These are phyloP conservation scores for Oscheius sp. DNA, from an alignment of 1,140 invertebrate species.

Conservation along the genomic window DNA sequence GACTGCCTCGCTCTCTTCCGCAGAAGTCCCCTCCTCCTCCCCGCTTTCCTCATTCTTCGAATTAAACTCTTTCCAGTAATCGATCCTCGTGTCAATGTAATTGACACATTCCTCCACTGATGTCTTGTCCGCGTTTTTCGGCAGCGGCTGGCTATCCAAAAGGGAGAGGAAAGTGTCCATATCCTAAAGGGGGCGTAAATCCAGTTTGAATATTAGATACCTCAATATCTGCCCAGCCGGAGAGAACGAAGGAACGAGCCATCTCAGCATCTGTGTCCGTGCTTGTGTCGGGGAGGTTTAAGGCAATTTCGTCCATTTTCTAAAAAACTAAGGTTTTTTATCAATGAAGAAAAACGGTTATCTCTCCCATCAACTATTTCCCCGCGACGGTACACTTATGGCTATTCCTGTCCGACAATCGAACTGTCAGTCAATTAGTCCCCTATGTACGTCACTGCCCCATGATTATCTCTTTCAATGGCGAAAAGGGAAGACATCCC, in stretches of 20 bases:
- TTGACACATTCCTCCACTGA: background rate
- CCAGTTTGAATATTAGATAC: background rate
- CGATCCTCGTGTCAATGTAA: background rate
- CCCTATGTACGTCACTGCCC: no score
- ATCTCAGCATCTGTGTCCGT: constrained; percentile 4
- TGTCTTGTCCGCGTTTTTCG: background rate
- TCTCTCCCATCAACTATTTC: no score
- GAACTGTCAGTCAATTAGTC: no score
- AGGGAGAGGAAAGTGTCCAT: constrained; percentile 8
- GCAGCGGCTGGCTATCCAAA: background rate
- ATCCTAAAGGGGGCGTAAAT: background rate
- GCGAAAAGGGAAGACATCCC: no score
- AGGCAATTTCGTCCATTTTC: no score
- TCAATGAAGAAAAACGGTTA: no score
- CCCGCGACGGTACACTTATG: no score
- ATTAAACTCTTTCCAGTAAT: background rate
- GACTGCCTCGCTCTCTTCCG: background rate
- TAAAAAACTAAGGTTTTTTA: no score
- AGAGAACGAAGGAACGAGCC: constrained; percentile 8
- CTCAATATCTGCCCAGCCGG: constrained; percentile 1
- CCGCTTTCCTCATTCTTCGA: background rate
- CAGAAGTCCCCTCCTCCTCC: background rate
- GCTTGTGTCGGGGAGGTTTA: background rate
- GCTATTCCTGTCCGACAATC: no score
- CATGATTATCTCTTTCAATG: no score